Percentiles rank a stretch among this genome's conserved stretches.
Evolutionary conservation across 2,797 vertebrate genomes (phyloP).

Genomic region (Adelosebastes latens): DNA sequence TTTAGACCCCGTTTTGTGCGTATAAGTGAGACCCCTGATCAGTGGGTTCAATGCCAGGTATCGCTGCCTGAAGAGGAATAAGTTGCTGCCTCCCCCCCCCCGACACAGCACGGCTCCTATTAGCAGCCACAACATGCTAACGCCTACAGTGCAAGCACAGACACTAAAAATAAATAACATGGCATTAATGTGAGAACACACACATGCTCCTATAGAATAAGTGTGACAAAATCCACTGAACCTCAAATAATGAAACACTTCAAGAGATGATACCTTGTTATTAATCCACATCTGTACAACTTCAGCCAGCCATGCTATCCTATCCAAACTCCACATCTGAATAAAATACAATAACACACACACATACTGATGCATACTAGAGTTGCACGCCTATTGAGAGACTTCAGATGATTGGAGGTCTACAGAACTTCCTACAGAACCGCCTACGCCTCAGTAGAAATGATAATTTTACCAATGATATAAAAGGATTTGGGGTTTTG

Average conservation of each 20-base stretch:
- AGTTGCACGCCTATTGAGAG: not conserved
- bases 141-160: not conserved
- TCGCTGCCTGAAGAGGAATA: not conserved
- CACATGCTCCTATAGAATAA: not conserved
- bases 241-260: not conserved
- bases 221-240: not conserved
- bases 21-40: not conserved
- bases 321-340: not conserved
- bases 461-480: not conserved
- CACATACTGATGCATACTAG: not conserved
- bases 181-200: not conserved
- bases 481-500: not conserved
- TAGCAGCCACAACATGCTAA: too few relatives aligned
- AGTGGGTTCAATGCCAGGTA: not conserved
- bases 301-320: not conserved
- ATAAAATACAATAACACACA: not conserved
- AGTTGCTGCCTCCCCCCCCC: not conserved
- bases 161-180: slow-evolving; percentile 5
- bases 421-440: not conserved
- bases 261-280: not conserved
- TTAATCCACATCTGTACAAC: not conserved
- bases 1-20: too few relatives aligned
- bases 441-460: not conserved
- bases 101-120: too few relatives aligned
- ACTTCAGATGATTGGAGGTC: not conserved